These are phyloP conservation scores for Periparus ater DNA, from an alignment of 2,797 vertebrate species.

Conservation along the genomic window DNA sequence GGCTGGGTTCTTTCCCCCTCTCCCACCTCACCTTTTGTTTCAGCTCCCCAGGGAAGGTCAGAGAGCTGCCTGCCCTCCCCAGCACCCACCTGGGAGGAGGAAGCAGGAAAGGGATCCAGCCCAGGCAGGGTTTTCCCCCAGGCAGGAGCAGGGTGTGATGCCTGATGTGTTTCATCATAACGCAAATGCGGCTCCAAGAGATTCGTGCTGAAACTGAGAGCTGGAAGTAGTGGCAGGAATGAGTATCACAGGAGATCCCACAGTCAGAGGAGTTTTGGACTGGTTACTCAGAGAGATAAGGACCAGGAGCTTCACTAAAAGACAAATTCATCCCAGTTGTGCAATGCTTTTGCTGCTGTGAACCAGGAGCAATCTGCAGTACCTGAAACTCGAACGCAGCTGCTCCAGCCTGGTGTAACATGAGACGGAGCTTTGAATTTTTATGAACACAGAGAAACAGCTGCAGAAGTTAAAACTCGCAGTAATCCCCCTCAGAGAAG, in stretches of 20 bases:
- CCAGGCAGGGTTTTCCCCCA: neutral
- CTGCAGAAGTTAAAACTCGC: conserved; percentile 43
- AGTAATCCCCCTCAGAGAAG: conserved; percentile 6
- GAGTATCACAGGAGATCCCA: neutral
- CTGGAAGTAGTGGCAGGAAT: neutral
- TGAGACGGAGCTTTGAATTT: conserved; percentile 13
- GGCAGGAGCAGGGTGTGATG: neutral
- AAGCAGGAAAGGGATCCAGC: neutral
- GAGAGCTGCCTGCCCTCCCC: neutral
- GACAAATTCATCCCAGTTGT: neutral
- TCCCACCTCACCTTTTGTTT: neutral
- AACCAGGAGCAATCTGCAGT: neutral
- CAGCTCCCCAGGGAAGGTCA: neutral
- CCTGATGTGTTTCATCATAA: neutral
- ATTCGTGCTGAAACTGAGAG: neutral
- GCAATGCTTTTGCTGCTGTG: neutral
- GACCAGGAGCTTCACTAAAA: neutral
- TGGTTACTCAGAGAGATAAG: neutral
- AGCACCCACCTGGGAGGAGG: neutral
- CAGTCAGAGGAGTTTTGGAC: neutral
- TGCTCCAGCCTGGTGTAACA: neutral
- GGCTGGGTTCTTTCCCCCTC: neutral
- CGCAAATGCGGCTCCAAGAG: neutral
- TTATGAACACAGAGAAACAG: conserved; percentile 42
- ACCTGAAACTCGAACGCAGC: conserved; percentile 3